Evolutionary conservation across 2,797 vertebrate species (phyloP), one percentile per base, ranked within the genome.

Genomic region (Catostomus latipinnis): DNA sequence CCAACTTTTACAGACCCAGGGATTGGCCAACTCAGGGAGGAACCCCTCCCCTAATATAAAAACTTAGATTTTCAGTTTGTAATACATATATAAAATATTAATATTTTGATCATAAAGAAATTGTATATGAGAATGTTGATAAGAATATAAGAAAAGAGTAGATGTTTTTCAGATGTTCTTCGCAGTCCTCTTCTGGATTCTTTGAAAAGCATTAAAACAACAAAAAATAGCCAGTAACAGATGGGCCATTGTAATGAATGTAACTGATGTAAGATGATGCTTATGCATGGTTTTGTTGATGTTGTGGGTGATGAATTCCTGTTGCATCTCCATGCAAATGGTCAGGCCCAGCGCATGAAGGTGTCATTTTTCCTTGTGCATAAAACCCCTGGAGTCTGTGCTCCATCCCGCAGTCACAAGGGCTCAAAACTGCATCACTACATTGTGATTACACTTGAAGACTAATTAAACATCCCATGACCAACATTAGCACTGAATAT

Each of bases 371-470:
- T 81, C 69, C 57, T 73, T 43, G 72, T 76, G 82, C 60, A 79
- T 63, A 14, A 79, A 58, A 71, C 22, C 71, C 69, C 82, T 78
- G 86, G 86, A 91, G 78, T 93, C 89, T 91, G 90, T 88, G 80
- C 78, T 74, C 46, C 6, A 78, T 87, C 82, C 74, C 84, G 88
- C 83, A 87, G 71, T 62, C 84, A 66, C 78, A 83, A 83, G 82
- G 81, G 75, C 49, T 79, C 43, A 79, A 9, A 80, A 52, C 77
- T 57, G 87, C 67, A 61, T 60, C 45, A 52, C 50, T 50, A 43
- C 49, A 49, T n/a, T n/a, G n/a, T n/a, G n/a, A 43, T 48, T 34
- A 22, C 45, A 4, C 49, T 57, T 14, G 18, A 48, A 46, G n/a
- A 18, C 57, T 6, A 6, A 61, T 53, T 43, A 12, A 69, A 52